A percentile compares a stretch with the other conserved stretches of the same genome.
Evolutionary conservation across 2,888 invertebrate species (phyloP).

Genomic region (Diarsia mendica): DNA sequence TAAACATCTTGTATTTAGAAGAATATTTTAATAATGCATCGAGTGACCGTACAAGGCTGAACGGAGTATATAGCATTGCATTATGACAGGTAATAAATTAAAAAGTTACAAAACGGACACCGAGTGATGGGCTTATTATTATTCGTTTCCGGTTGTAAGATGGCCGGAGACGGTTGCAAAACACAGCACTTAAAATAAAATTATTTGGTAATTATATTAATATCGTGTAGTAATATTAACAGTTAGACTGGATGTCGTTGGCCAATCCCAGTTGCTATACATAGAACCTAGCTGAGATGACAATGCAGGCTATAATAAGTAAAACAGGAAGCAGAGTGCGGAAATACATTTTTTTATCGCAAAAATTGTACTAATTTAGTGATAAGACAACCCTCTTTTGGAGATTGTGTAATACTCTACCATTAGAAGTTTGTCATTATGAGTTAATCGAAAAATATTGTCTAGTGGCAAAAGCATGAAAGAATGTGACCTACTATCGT

Average conservation of each 20-base stretch:
- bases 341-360: not conserved
- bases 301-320: not conserved
- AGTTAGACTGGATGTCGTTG: not conserved
- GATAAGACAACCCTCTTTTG: not conserved
- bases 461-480: not conserved
- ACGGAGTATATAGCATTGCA: conserved; percentile 41
- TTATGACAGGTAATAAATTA: conserved; percentile 64
- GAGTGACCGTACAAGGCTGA: conserved; percentile 45
- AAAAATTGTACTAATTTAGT: not conserved
- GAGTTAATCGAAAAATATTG: not conserved
- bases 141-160: conserved; percentile 53
- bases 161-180: conserved; percentile 26
- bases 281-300: not conserved
- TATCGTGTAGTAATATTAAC: conserved; percentile 8
- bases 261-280: not conserved
- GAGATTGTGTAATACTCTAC: not conserved
- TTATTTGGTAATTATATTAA: conserved; percentile 28
- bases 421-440: no score
- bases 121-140: conserved; percentile 56
- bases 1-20: conserved; percentile 36
- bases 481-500: not conserved
- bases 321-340: not conserved
- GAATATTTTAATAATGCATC: conserved; percentile 50
- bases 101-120: conserved; percentile 60
- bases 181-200: conserved; percentile 23